Percentiles rank a stretch among this genome's conserved stretches.
Evolutionary conservation across 2,888 invertebrate genomes (phyloP).

Genomic region (Himalopsyche anomala): DNA sequence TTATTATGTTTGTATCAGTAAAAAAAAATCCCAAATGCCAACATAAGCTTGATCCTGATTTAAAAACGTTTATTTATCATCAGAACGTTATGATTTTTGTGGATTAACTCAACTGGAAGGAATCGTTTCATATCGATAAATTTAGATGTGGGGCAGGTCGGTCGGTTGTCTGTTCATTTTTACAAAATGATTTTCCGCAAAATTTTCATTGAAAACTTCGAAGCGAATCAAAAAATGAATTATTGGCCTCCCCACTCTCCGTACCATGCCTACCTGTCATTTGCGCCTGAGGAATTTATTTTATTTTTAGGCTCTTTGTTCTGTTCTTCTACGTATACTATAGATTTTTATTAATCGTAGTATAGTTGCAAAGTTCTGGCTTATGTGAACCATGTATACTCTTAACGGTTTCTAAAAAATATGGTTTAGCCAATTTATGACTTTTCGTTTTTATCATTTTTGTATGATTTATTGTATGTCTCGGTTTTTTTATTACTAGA

Average conservation of each 20-base stretch:
- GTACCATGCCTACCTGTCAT: not conserved
- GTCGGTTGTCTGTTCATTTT: not conserved
- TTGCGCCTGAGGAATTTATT: constrained; percentile 13
- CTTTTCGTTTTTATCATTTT: no score
- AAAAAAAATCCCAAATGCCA: no score
- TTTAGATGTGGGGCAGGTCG: not conserved
- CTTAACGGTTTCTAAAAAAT: no score
- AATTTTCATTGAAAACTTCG: constrained; percentile 18
- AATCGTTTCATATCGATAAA: not conserved
- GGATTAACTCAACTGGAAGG: not conserved
- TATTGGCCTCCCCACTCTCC: not conserved
- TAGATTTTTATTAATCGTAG: not conserved
- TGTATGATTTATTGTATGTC: no score
- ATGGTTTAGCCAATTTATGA: no score
- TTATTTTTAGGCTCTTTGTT: not conserved
- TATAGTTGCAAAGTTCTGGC: no score
- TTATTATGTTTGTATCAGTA: no score
- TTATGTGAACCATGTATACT: no score
- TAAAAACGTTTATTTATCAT: no score
- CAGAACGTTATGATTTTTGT: not conserved
- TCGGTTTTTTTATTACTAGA: no score
- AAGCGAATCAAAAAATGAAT: constrained; percentile 26
- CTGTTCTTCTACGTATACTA: not conserved
- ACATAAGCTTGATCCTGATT: no score
- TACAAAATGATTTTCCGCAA: constrained; percentile 1